These are phyloP conservation scores for Oryzias sinensis DNA, from an alignment of 2,797 vertebrate species.

Conservation along the genomic window DNA sequence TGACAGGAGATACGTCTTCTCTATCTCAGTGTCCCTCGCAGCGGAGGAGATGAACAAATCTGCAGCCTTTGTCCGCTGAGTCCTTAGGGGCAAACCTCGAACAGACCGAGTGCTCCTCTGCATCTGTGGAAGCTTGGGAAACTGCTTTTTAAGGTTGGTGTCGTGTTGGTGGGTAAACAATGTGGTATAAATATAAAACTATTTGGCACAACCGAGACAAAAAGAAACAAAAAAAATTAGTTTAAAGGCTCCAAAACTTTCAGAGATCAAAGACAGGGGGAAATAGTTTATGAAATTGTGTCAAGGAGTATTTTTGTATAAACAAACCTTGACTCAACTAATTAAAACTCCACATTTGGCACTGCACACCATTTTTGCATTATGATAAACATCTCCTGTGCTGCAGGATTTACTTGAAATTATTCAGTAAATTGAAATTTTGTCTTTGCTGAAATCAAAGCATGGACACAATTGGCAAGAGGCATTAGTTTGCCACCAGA, in stretches of 20 bases:
- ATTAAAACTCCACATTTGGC: conserved; percentile 19
- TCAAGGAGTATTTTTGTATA: conserved; percentile 28
- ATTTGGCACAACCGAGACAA: conserved; percentile 10
- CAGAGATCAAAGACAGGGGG: conserved; percentile 23
- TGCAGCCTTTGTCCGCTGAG: conserved; percentile 55
- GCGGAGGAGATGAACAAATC: conserved; percentile 62
- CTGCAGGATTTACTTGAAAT: conserved; percentile 15
- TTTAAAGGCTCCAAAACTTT: conserved; percentile 30
- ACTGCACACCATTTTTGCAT: conserved; percentile 10
- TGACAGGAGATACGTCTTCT: conserved; percentile 76
- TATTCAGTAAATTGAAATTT: conserved; percentile 35
- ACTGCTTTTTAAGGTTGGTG: conserved; percentile 31
- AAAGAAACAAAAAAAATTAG: background rate
- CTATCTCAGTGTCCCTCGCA: conserved; percentile 64
- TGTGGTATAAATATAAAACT: conserved; percentile 27
- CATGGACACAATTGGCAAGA: background rate
- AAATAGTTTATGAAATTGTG: conserved; percentile 35
- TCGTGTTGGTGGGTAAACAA: conserved; percentile 25
- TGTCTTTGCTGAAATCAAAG: conserved; percentile 34
- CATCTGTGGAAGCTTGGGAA: conserved; percentile 42
- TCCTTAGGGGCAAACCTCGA: conserved; percentile 58
- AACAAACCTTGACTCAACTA: conserved; percentile 19
- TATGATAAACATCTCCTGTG: conserved; percentile 4
- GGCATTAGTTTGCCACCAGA: conserved; percentile 8
- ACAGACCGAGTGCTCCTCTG: conserved; percentile 45